Evolutionary conservation across 2,888 invertebrate species (phyloP), one percentile per base, ranked within the genome.

Genomic region (Cephus runcator): DNA sequence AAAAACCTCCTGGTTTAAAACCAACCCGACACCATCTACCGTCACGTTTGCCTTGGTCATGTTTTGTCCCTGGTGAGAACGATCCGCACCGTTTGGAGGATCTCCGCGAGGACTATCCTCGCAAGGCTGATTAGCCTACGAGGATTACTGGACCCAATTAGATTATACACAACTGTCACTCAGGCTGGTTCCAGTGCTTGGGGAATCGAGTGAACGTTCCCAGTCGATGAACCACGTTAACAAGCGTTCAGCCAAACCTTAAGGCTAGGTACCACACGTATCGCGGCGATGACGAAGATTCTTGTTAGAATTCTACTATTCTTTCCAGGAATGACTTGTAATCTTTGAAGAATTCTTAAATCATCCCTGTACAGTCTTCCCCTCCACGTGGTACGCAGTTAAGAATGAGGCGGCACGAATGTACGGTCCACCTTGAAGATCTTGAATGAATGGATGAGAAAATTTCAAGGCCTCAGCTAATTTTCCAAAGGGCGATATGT

Each of bases 1-100:
- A 76, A 75, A 79, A 79, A 82, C 68, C 75, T 78, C 77, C 73
- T 76, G 79, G 79, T 76, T 81, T 79, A 77, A 73, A 79, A 81
- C 81, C 81, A 81, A 81, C 83, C 83, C 76, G 79, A 83, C 76
- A 76, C 76, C 76, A 77, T 77, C 78, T 73, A 74, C 76, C 69
- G 40, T 76, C 81, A 79, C 83, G 80, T 79, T 81, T 81, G 75
- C 80, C 76, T 73, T 71, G 75, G 35, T 56, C 74, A 31, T 79
- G 79, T 82, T 84, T 80, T 83, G 80, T 83, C 81, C 81, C 77
- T 69, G 33, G 69, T 81, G 23, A 56, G 56, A 56, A 23, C 56
- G 15, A 33, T 23, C 71, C 71, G 71, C 71, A 31, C 12, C 71
- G 31, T 31, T 15, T 23, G 71, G 71, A 31, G 15, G 9, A 71